Percentiles rank a stretch among this genome's conserved stretches.
Conservation (phyloP, 1,140 invertebrate species). For the Drosophila erecta region DNA sequence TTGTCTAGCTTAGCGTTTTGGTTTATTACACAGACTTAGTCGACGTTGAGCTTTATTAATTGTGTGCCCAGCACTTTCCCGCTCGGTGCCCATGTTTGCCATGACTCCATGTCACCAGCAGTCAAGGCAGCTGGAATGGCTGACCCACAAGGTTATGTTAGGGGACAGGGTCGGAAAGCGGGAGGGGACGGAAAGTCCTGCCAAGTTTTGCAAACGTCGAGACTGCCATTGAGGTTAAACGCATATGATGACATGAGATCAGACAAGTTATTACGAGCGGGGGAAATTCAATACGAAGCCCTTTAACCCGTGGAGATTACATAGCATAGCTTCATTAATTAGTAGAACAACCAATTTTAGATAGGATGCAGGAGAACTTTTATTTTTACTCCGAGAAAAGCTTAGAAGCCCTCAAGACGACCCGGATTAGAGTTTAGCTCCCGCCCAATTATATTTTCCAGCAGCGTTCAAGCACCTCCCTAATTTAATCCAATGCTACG, state of each 20-base stretch:
- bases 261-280: conserved; percentile 11
- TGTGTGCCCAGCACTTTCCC: conserved; percentile 43
- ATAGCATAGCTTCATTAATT: background rate
- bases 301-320: background rate
- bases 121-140: background rate
- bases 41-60: conserved; percentile 76
- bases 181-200: conserved; percentile 6
- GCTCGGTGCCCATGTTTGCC: background rate
- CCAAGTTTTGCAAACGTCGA: conserved; percentile 10
- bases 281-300: conserved; percentile 3
- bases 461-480: conserved; percentile 7
- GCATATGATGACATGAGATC: conserved; percentile 38
- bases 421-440: background rate
- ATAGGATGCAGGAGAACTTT: background rate
- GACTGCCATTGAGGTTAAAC: conserved; percentile 12
- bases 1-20: conserved; percentile 75
- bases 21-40: conserved; percentile 68
- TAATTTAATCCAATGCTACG: conserved; percentile 27
- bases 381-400: background rate
- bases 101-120: conserved; percentile 4
- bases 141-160: conserved; percentile 24
- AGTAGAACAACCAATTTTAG: background rate
- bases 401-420: background rate
- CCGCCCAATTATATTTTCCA: conserved; percentile 28
- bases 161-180: conserved; percentile 26